Percentiles rank a stretch among this genome's conserved stretches.
phyloP scores from a whole-genome alignment of 1,140 invertebrate genomes.

The Anthonomus grandis region DNA sequence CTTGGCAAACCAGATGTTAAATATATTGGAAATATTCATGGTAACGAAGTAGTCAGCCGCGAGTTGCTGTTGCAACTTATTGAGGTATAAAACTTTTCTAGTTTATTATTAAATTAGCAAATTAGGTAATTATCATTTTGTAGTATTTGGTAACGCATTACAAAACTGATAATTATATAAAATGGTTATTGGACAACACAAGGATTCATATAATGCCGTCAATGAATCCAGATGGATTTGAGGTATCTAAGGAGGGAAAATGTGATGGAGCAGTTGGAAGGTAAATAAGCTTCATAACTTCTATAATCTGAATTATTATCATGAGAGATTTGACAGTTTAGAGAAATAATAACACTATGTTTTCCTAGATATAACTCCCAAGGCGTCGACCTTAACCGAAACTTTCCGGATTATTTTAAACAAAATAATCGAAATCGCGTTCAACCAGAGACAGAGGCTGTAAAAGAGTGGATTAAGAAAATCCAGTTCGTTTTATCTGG shows the following conservation, averaged over 20 bases:
- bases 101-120: constrained; percentile 4
- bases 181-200: constrained; percentile 85
- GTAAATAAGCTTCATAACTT: constrained; percentile 48
- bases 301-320: neutral
- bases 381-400: constrained; percentile 86
- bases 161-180: constrained; percentile 72
- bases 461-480: constrained; percentile 90
- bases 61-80: constrained; percentile 86
- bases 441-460: constrained; percentile 90
- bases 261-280: constrained; percentile 83
- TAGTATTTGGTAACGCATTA: constrained; percentile 82
- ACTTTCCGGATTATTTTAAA: constrained; percentile 92
- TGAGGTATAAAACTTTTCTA: constrained; percentile 65
- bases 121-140: constrained; percentile 19
- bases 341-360: no score
- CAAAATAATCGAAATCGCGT: constrained; percentile 79
- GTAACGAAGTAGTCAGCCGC: constrained; percentile 84
- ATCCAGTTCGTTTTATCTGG: constrained; percentile 90
- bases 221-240: constrained; percentile 90
- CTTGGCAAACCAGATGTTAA: constrained; percentile 90
- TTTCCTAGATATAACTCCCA: constrained; percentile 77
- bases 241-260: constrained; percentile 79
- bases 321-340: neutral
- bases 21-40: constrained; percentile 89
- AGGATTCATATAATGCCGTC: constrained; percentile 90